These are phyloP conservation scores for Cynopterus sphinx DNA, from an alignment of 2,797 vertebrate species.

Conservation along the genomic window DNA sequence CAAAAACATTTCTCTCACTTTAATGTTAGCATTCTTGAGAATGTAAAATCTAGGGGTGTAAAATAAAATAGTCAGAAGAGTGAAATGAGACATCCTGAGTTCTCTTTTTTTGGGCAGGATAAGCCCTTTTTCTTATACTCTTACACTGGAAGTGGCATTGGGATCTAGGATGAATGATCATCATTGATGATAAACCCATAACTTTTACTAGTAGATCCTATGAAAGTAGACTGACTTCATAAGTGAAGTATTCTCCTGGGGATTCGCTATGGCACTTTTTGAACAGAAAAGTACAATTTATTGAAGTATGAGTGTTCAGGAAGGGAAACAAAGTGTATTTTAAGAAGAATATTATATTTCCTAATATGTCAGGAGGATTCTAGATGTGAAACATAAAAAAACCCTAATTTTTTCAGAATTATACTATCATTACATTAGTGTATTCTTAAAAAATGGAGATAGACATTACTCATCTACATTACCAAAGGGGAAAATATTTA, in stretches of 20 bases:
- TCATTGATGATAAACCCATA: neutral
- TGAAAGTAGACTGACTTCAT: neutral
- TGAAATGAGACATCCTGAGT: neutral
- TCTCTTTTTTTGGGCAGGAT: neutral
- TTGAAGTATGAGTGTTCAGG: constrained; percentile 17
- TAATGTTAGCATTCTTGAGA: neutral
- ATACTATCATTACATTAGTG: constrained; percentile 49
- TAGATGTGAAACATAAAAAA: constrained; percentile 55
- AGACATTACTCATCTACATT: constrained; percentile 66
- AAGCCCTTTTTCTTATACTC: neutral
- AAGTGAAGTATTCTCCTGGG: neutral
- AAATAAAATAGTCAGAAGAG: neutral
- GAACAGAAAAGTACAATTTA: constrained; percentile 48
- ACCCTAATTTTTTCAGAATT: constrained; percentile 51
- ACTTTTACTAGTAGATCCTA: neutral
- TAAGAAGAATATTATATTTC: constrained; percentile 55
- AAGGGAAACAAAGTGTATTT: constrained; percentile 47
- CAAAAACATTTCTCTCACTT: neutral
- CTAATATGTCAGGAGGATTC: constrained; percentile 30
- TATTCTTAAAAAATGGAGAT: constrained; percentile 63
- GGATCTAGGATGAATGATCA: neutral
- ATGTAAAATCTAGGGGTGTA: neutral
- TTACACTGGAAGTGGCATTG: neutral
- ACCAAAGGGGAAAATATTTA: constrained; percentile 69
- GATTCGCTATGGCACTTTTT: neutral